Evolutionary conservation across 2,113 vertebrate species (phyloP), one percentile per base, ranked within the genome.

Genomic region (Gasterosteus aculeatus): DNA sequence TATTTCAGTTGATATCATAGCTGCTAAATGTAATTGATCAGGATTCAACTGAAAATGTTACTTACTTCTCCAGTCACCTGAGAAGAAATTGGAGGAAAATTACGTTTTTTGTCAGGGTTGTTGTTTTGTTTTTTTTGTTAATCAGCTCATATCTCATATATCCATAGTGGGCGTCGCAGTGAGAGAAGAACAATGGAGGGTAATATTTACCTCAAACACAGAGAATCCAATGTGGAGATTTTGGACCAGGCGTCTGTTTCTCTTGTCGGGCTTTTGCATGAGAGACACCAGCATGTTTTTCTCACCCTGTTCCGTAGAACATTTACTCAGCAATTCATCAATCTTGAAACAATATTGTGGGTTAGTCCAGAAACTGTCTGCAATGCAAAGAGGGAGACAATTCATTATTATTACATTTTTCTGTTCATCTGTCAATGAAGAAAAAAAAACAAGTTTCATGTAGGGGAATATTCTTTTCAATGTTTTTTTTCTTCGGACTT

Each of bases 251-350:
- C 62, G 88, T 66, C 93, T 83, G 77, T 90, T 88, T 60, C 90
- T 89, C 67, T 92, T 93, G 77, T 93, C 87, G 1, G 92, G 91
- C 74, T 89, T 93, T 85, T 94, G 93, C 81, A 94, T 88, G 42
- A 94, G 86, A 75, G 92, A 92, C 69, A 94, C 87, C 58, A 94
- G 46, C 10, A 88, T 87, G 80, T 93, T 94, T 39, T 72, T 90
- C 4, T 75, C 78, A 0, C 29, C 74, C 0, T 72, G 29, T 42
- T 0, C 39, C 7, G 56, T 3, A 0, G 75, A 49, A 71, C 74
- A 70, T 9, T 51, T 39, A 10, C 29, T 5, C 0, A 35, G 7
- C 18, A 81, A 2, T 33, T 53, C 46, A 0, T 57, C 53, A 19
- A 94, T 47, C n/a, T 33, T 83, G 19, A 94, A 33, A 9, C 83